Percentiles rank a stretch among this genome's conserved stretches.
phyloP scores from a whole-genome alignment of 1,140 invertebrate species.

The Dinothrombium tinctorium region DNA sequence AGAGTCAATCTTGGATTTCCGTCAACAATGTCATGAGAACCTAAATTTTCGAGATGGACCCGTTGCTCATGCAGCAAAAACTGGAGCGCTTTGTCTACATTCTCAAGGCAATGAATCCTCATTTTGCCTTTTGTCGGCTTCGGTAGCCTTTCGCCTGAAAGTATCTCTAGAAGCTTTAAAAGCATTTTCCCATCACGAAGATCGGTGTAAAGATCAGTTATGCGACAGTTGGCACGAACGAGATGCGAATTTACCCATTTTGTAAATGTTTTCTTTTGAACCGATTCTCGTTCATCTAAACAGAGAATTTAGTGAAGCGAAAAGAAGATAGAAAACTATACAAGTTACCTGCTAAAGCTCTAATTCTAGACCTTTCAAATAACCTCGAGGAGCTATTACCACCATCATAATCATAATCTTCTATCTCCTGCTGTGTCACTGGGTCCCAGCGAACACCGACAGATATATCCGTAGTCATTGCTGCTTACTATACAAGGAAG shows the following conservation, averaged over 20 bases:
- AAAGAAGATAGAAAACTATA: slow-evolving; percentile 2
- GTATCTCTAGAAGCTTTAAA: slow-evolving; percentile 85
- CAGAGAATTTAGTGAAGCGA: slow-evolving; percentile 10
- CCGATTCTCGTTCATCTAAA: slow-evolving; percentile 90
- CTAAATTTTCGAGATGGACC: slow-evolving; percentile 98
- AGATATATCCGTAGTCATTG: slow-evolving; percentile 94
- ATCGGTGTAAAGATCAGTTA: slow-evolving; percentile 87
- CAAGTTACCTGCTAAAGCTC: slow-evolving; percentile 67
- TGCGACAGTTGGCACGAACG: slow-evolving; percentile 77
- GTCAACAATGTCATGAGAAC: slow-evolving; percentile 99
- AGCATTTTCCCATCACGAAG: slow-evolving; percentile 94
- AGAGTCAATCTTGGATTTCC: slow-evolving; percentile 86
- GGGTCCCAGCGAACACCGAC: slow-evolving; percentile 72
- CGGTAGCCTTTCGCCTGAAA: slow-evolving; percentile 86
- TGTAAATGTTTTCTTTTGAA: slow-evolving; percentile 99
- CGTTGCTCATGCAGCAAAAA: slow-evolving; percentile 88
- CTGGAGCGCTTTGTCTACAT: slow-evolving; percentile 95
- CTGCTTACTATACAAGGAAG: too few relatives aligned
- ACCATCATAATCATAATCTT: slow-evolving; percentile 97
- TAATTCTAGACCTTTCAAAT: slow-evolving; percentile 94
- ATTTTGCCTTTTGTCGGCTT: slow-evolving; percentile 91
- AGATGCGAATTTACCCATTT: slow-evolving; percentile 99
- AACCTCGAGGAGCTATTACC: slow-evolving; percentile 93
- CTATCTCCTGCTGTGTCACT: slow-evolving; percentile 42
- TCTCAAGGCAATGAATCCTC: slow-evolving; percentile 98